Evolutionary conservation across 2,888 invertebrate genomes (phyloP), one percentile per base, ranked within the genome.

Genomic region (Cancer borealis): DNA sequence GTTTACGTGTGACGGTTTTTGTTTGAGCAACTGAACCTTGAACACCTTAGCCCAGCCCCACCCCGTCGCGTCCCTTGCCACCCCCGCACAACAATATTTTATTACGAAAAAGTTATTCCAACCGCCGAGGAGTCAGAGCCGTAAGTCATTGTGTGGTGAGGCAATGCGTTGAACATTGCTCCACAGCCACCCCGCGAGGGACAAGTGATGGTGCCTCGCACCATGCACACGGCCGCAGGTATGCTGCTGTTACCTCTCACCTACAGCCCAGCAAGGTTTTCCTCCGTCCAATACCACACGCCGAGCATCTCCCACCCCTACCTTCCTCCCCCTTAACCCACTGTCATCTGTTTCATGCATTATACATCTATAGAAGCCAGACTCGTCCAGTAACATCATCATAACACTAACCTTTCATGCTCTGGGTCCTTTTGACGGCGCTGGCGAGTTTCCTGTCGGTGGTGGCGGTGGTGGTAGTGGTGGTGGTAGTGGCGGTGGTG

Each of bases 351-450:
- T 0, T 8, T n/a, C 47, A 47, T 14, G 26, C 88, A 66, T 88
- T 46, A 88, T 45, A 88, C 14, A 45, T 3, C 5, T 49, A 46
- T 26, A 88, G 6, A 47, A 21, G 14, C 8, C 88, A 88, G 3
- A 17, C 0, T 45, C n/a, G 39, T 88, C 39, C 39, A 21, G 46
- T 46, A 39, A 39, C 39, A 46, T 2, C 88, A 88, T 39, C 26
- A n/a, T 39, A 49, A 45, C 26, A 88, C 95, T 91, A 84, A 95
- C 95, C 95, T 95, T 95, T 95, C 95, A 95, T 95, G 66, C 93
- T 95, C 73, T 95, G 95, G 14, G 95, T 90, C 54, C 95, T 95
- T 88, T 95, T 95, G 47, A 95, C 95, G 17, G 91, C 54, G 14
- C 49, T 26, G 10, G 91, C 91, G 14, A n/a, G 39, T 79, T 91